These are phyloP conservation scores for Agraylea sexmaculata DNA, from an alignment of 1,140 invertebrate genomes.

Conservation along the genomic window DNA sequence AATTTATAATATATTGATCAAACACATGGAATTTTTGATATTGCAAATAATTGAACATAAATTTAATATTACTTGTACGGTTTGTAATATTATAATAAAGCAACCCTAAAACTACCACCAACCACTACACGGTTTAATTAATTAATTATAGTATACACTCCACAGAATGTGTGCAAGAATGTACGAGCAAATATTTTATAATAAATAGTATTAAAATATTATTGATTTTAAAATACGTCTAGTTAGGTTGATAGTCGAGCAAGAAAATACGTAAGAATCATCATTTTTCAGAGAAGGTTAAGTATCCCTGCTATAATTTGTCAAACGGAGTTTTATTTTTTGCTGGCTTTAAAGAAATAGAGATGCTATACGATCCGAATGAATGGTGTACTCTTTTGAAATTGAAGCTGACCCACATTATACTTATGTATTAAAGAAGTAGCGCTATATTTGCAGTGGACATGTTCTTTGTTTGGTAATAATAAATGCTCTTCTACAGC, in stretches of 20 bases:
- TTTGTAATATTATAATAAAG: no score
- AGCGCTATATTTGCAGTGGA: no score
- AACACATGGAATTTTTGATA: neutral
- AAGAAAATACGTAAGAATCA: no score
- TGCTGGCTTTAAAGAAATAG: slow-evolving; percentile 11
- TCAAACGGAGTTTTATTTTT: slow-evolving; percentile 4
- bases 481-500: slow-evolving; percentile 9
- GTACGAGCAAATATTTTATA: no score
- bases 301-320: neutral
- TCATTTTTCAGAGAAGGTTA: neutral
- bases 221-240: no score
- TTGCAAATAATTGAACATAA: neutral
- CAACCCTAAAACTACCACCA: no score
- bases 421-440: slow-evolving; percentile 14
- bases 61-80: neutral
- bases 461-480: no score
- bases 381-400: slow-evolving; percentile 19
- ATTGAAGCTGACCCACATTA: slow-evolving; percentile 18
- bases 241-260: no score
- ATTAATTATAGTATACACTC: no score
- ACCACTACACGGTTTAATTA: no score
- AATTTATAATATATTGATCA: slow-evolving; percentile 4
- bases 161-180: no score
- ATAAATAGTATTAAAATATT: no score
- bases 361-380: slow-evolving; percentile 12